Evolutionary conservation across 2,113 vertebrate species (phyloP), one percentile per base, ranked within the genome.

Genomic region (Sula dactylatra): DNA sequence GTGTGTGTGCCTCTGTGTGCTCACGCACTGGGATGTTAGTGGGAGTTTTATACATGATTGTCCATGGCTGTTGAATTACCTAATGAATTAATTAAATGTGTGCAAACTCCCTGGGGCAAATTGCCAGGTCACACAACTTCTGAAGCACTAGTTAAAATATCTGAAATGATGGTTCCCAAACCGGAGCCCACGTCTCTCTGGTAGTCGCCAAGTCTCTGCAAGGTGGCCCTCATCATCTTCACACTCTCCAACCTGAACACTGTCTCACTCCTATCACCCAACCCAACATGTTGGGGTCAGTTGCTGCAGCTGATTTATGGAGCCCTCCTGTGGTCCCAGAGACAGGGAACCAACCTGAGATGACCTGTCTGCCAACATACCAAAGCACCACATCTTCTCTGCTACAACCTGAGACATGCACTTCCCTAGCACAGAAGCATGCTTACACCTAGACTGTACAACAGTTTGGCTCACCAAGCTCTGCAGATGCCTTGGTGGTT

Each of bases 221-320:
- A 87, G 44, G 88, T 90, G 52, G 21, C 21, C 45, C 2, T 82
- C 54, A 27, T 78, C 67, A 40, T 65, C 76, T 69, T 88, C 62
- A 77, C 9, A 3, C 52, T 65, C 62, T 56, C 49, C 42, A 29
- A 15, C 40, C 10, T 1, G 2, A 45, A 31, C 25, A 32, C 55
- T 8, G 21, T 55, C 20, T 79, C 36, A 21, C 25, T 73, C 22
- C 24, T 16, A 52, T 9, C 44, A 44, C 56, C 32, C 36, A 55
- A 8, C 18, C 31, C 62, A 62, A 20, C 6, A 16, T 0, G 0
- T 0, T 78, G 49, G 16, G n/a, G 31, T 47, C 69, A 65, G 12
- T 47, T 42, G 9, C 24, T 71, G 25, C 13, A 56, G 21, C 21
- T 81, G 81, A 27, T 61, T 56, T 86, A 52, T n/a, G 73, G 71